phyloP scores from a whole-genome alignment of 2,113 vertebrate genomes.

The Perca fluviatilis region DNA sequence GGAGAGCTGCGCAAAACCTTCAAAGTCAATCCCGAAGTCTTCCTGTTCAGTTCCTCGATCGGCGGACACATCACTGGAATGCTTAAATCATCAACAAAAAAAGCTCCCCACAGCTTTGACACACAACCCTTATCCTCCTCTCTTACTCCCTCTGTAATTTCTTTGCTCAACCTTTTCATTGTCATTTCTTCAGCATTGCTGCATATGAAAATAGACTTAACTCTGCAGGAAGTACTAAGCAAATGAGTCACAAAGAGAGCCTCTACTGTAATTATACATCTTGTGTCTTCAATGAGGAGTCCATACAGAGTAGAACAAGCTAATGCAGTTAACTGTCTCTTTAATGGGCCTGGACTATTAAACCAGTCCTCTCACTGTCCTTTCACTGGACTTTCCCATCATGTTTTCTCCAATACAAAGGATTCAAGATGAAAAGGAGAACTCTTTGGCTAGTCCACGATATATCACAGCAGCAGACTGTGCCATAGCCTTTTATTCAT shows the following conservation, averaged over 20 bases:
- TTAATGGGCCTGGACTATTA: constrained; percentile 47
- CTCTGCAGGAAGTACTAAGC: constrained; percentile 17
- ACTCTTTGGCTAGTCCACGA: constrained; percentile 13
- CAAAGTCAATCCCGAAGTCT: constrained; percentile 59
- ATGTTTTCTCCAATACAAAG: constrained; percentile 22
- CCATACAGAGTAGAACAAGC: constrained; percentile 27
- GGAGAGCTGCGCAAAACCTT: constrained; percentile 49
- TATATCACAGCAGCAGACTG: background rate
- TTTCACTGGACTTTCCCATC: constrained; percentile 62
- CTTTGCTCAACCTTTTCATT: constrained; percentile 54
- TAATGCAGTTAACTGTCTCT: constrained; percentile 28
- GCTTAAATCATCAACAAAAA: constrained; percentile 58
- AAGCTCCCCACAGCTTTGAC: constrained; percentile 12
- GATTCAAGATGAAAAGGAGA: constrained; percentile 34
- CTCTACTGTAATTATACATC: constrained; percentile 45
- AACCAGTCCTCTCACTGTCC: constrained; percentile 37
- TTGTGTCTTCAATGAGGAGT: constrained; percentile 37
- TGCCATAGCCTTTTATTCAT: background rate
- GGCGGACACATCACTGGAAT: constrained; percentile 15
- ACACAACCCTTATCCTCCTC: constrained; percentile 21
- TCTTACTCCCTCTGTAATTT: constrained; percentile 39
- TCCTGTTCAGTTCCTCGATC: constrained; percentile 36
- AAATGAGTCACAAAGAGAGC: constrained; percentile 53
- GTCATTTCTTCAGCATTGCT: constrained; percentile 27
- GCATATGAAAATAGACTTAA: constrained; percentile 36